Evolutionary conservation across 2,113 vertebrate species (phyloP).

Genomic region (Prolemur simus): DNA sequence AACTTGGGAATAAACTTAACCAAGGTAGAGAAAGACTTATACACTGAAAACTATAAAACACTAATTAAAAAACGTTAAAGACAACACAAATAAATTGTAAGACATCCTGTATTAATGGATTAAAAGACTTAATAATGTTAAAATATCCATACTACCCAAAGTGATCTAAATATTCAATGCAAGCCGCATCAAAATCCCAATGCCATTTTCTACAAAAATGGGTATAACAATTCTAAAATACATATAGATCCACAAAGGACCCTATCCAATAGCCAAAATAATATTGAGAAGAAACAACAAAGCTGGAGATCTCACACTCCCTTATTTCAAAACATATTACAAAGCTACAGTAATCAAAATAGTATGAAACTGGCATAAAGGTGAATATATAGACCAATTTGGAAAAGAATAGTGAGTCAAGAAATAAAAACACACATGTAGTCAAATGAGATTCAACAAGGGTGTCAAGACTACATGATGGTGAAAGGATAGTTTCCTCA

Average conservation of each 20-base stretch:
- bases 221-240: background rate
- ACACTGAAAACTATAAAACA: background rate
- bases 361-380: background rate
- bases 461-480: background rate
- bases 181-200: background rate
- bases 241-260: background rate
- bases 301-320: background rate
- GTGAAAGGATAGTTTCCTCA: background rate
- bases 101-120: background rate
- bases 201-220: background rate
- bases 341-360: constrained; percentile 4
- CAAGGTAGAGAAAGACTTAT: background rate
- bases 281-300: background rate
- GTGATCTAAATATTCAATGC: background rate
- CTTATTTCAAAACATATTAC: background rate
- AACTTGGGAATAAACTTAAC: background rate
- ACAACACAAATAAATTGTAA: background rate
- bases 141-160: background rate
- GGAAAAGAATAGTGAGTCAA: background rate
- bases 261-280: background rate
- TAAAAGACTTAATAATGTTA: background rate
- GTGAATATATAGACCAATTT: background rate
- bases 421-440: background rate
- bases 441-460: background rate
- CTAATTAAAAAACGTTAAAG: background rate